Conservation (phyloP, 2,888 invertebrate genomes). For the Timema cristinae region DNA sequence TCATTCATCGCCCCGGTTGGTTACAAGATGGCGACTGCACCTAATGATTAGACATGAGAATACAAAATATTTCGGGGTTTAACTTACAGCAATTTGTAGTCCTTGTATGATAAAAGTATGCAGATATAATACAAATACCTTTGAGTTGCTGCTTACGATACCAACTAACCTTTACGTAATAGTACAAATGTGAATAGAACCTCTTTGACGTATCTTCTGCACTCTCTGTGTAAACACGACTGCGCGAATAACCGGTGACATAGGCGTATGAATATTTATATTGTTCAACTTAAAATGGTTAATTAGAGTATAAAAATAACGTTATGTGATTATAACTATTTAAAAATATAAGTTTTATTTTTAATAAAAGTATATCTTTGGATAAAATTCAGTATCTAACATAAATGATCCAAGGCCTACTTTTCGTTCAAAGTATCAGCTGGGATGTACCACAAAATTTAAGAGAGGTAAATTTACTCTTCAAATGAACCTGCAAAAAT, state of each 20-base stretch:
- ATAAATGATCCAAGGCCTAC: conserved; percentile 21
- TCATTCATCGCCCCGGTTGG: conserved; percentile 33
- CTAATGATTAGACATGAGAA: conserved; percentile 30
- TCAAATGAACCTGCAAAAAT: no score
- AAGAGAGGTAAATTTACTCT: no score
- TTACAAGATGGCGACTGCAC: conserved; percentile 34
- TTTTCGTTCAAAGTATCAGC: conserved; percentile 26
- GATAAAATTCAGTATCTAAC: neutral
- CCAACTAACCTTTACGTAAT: conserved; percentile 29
- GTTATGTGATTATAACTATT: no score
- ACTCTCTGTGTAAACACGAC: conserved; percentile 33
- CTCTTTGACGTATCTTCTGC: conserved; percentile 31
- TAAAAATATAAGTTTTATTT: no score
- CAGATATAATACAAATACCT: no score
- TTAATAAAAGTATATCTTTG: no score
- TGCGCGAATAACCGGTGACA: conserved; percentile 31
- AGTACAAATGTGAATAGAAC: conserved; percentile 27
- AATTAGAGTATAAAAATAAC: no score
- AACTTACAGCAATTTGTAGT: neutral
- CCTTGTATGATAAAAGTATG: no score
- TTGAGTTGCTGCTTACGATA: no score
- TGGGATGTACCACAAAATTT: conserved; percentile 5
- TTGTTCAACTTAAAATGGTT: neutral
- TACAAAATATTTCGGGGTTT: neutral
- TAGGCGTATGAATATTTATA: conserved; percentile 28